Percentiles rank a stretch among this genome's conserved stretches.
phyloP scores from a whole-genome alignment of 2,113 vertebrate species.

The Gadus chalcogrammus region DNA sequence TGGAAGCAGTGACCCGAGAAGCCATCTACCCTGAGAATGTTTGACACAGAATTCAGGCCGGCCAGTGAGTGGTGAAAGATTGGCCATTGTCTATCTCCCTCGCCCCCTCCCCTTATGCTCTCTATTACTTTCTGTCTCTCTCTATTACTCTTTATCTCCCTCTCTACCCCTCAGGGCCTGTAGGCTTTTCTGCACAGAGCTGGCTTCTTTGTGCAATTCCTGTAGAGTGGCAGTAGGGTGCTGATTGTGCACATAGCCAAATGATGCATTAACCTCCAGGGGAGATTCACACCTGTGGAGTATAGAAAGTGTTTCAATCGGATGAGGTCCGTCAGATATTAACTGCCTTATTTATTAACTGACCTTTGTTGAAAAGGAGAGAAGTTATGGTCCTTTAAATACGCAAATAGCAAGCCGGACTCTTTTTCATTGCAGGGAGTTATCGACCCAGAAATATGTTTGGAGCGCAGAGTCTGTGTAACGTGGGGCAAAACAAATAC shows the following conservation, averaged over 20 bases:
- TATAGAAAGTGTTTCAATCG: constrained; percentile 45
- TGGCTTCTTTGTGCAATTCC: too few relatives aligned
- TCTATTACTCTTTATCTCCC: too few relatives aligned
- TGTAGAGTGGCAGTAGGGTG: neutral
- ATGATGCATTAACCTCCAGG: neutral
- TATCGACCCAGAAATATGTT: constrained; percentile 48
- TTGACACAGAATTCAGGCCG: constrained; percentile 34
- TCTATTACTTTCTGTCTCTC: too few relatives aligned
- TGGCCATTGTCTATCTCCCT: constrained; percentile 4
- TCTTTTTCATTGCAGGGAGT: constrained; percentile 37
- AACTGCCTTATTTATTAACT: constrained; percentile 38
- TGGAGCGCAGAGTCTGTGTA: constrained; percentile 39
- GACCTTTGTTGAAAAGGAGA: constrained; percentile 33
- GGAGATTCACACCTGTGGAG: neutral
- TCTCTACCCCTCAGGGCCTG: too few relatives aligned
- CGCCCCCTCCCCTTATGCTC: too few relatives aligned
- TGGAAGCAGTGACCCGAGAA: constrained; percentile 40
- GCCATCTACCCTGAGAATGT: constrained; percentile 14
- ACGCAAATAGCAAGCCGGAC: constrained; percentile 50
- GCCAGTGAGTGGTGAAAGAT: constrained; percentile 17
- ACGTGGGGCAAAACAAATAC: constrained; percentile 45
- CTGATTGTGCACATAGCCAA: neutral
- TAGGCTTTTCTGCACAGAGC: too few relatives aligned
- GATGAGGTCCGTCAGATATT: constrained; percentile 51
- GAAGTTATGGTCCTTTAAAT: constrained; percentile 47